Evolutionary conservation across 2,888 invertebrate species (phyloP), one percentile per base, ranked within the genome.

Genomic region (Charanyca ferruginea): DNA sequence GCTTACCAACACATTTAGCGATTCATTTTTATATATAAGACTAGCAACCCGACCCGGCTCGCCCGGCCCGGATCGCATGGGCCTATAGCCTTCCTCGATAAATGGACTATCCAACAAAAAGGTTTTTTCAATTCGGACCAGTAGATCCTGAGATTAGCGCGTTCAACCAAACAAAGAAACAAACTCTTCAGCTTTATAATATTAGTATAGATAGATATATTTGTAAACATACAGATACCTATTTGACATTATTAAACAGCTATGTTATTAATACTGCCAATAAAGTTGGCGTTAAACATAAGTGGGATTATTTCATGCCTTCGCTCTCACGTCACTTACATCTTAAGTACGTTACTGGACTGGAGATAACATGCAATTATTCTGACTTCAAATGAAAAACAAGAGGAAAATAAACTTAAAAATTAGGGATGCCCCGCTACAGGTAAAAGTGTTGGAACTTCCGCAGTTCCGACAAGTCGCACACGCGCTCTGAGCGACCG

Each of bases 401-500:
- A 61, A 22, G 23, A 69, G 74, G 74, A 75, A 69, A 74, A 74
- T 52, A 20, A 45, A 45, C 13, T n/a, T 38, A 8, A 57, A 66
- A 38, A 22, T 28, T 20, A 60, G 51, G 54, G 51, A 52, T 66
- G 51, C 42, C 49, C 59, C 66, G 32, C n/a, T 58, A 13, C 25
- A 16, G 35, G 28, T 20, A 42, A 18, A 38, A 38, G 16, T 23
- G 9, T 35, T 51, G 44, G 25, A 41, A 35, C 22, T 58, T 51
- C 44, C 59, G 44, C 13, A 68, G 51, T 72, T 65, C 48, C 49
- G 35, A 51, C 18, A 71, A 67, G 13, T 67, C 18, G 42, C 48
- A 57, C 11, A 28, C 13, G 32, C 44, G 45, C 38, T 7, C 18
- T 16, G 18, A 16, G 11, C 3, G 13, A 41, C 38, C 23, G 65